Evolutionary conservation across 2,888 invertebrate species (phyloP).

Genomic region (Nomada ruficornis): DNA sequence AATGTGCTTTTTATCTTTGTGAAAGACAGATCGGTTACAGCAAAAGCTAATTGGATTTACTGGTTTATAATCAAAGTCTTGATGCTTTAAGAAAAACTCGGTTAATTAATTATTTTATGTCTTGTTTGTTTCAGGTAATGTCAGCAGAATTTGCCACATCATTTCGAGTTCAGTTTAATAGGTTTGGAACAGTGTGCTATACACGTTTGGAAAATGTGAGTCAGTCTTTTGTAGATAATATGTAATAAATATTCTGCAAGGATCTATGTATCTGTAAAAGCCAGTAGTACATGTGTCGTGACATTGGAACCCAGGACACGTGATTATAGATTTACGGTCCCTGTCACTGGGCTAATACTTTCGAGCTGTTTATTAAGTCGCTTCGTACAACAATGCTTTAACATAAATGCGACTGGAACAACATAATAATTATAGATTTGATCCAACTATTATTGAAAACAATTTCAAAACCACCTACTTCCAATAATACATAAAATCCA

Average conservation of each 20-base stretch:
- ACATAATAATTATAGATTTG: too few species aligned
- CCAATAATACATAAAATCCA: too few species aligned
- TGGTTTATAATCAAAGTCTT: background rate
- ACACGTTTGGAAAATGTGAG: background rate
- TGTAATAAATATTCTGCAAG: background rate
- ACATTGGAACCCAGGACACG: too few species aligned
- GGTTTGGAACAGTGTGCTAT: background rate
- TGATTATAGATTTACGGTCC: too few species aligned
- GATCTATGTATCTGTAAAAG: too few species aligned
- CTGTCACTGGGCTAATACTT: too few species aligned
- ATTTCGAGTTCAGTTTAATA: background rate
- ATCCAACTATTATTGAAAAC: too few species aligned
- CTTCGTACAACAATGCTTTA: too few species aligned
- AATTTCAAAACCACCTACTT: background rate
- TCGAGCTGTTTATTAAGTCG: too few species aligned
- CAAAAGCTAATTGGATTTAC: background rate
- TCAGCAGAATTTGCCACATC: background rate
- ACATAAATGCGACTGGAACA: too few species aligned
- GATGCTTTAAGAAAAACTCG: background rate
- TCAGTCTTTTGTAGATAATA: background rate
- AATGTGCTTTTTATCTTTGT: background rate
- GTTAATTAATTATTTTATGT: background rate
- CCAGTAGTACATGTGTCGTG: too few species aligned
- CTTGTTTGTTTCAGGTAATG: conserved; percentile 30
- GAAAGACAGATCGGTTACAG: background rate